phyloP scores from a whole-genome alignment of 2,888 invertebrate species.

The Lagria hirta region DNA sequence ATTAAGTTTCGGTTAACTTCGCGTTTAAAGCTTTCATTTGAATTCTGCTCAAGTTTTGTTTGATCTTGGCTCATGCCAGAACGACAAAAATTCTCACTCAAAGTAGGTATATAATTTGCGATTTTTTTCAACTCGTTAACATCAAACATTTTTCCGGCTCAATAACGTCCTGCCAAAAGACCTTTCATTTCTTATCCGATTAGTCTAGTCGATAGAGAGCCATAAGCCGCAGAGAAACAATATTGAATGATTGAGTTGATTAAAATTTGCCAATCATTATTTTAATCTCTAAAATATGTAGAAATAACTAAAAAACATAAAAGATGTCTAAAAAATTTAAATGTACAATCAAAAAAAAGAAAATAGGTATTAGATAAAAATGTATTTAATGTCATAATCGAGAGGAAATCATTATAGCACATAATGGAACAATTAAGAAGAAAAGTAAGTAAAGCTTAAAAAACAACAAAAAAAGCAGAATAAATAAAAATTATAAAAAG shows the following conservation, averaged over 20 bases:
- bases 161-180: constrained; percentile 24
- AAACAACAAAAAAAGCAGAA: too few relatives aligned
- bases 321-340: too few relatives aligned
- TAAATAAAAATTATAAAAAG: too few relatives aligned
- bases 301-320: too few relatives aligned
- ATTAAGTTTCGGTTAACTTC: constrained; percentile 14
- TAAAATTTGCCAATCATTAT: constrained; percentile 25
- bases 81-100: constrained; percentile 20
- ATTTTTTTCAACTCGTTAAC: constrained; percentile 32
- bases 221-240: constrained; percentile 27
- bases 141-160: constrained; percentile 29
- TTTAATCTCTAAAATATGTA: constrained; percentile 22
- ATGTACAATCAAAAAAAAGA: too few relatives aligned
- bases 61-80: constrained; percentile 14
- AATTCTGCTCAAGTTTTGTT: constrained; percentile 13
- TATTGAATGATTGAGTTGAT: constrained; percentile 31
- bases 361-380: too few relatives aligned
- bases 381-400: too few relatives aligned
- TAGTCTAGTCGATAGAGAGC: constrained; percentile 30
- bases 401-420: too few relatives aligned
- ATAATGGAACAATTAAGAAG: too few relatives aligned
- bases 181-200: constrained; percentile 31
- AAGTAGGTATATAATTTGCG: constrained; percentile 25
- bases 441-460: too few relatives aligned
- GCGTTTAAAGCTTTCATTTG: constrained; percentile 13